Conservation (phyloP, 2,888 invertebrate species). For the Azorinus chamasolen region DNA sequence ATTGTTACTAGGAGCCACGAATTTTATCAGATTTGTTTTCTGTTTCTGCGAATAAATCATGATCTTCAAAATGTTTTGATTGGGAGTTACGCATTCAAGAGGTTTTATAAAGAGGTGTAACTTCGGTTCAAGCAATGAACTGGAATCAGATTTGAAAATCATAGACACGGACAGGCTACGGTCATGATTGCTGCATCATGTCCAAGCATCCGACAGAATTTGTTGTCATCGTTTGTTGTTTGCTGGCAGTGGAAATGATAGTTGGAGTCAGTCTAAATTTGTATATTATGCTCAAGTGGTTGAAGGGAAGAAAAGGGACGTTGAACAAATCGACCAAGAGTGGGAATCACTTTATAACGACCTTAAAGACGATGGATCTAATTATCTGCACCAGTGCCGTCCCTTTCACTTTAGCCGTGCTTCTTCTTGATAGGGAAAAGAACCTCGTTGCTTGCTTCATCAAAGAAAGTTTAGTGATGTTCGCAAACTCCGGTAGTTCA, state of each 20-base stretch:
- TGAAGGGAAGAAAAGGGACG: slow-evolving; percentile 16
- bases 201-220: slow-evolving; percentile 25
- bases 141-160: too few relatives aligned
- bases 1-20: too few relatives aligned
- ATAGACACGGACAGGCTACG: too few relatives aligned
- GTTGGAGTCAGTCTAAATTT: slow-evolving; percentile 38
- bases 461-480: slow-evolving; percentile 54
- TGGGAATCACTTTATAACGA: slow-evolving; percentile 47
- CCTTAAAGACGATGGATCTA: slow-evolving; percentile 46
- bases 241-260: slow-evolving; percentile 29
- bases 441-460: slow-evolving; percentile 42
- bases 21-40: too few relatives aligned
- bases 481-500: slow-evolving; percentile 50
- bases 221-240: slow-evolving; percentile 26
- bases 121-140: too few relatives aligned
- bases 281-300: slow-evolving; percentile 38
- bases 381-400: slow-evolving; percentile 39
- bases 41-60: too few relatives aligned
- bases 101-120: too few relatives aligned
- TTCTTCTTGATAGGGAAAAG: slow-evolving; percentile 28
- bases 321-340: not conserved
- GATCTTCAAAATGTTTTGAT: too few relatives aligned
- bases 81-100: too few relatives aligned
- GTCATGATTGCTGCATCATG: slow-evolving; percentile 12
- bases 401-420: slow-evolving; percentile 33